These are phyloP conservation scores for Heliconius congener DNA, from an alignment of 1,140 invertebrate genomes.

Conservation along the genomic window DNA sequence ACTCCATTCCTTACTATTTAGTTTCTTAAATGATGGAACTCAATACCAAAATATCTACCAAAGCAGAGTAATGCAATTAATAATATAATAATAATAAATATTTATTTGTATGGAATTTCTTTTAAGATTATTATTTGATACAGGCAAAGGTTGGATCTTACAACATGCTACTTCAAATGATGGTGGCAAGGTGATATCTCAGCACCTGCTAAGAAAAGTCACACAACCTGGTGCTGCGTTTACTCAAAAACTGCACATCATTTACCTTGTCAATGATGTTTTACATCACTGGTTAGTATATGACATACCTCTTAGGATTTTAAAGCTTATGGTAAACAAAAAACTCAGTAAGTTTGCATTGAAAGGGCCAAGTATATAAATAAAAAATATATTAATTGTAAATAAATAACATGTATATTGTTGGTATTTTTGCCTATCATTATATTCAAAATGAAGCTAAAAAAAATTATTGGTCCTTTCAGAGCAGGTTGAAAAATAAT, in stretches of 20 bases:
- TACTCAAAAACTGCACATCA: slow-evolving; percentile 96
- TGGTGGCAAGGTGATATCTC: slow-evolving; percentile 90
- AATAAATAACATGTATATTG: no score
- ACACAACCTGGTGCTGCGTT: slow-evolving; percentile 87
- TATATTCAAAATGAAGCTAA: no score
- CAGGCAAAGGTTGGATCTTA: slow-evolving; percentile 96
- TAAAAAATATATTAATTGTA: neutral
- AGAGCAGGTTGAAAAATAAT: slow-evolving; percentile 8
- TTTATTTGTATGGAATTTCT: neutral
- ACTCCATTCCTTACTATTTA: no score
- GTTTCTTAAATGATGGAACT: no score
- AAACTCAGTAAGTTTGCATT: neutral
- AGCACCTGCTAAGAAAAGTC: slow-evolving; percentile 92
- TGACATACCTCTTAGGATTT: neutral
- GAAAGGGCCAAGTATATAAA: neutral
- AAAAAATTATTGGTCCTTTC: neutral
- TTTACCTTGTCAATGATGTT: slow-evolving; percentile 98
- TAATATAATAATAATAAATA: no score
- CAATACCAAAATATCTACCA: no score
- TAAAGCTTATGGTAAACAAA: slow-evolving; percentile 10
- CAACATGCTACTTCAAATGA: slow-evolving; percentile 88
- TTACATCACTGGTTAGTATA: slow-evolving; percentile 96
- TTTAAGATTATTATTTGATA: slow-evolving; percentile 31
- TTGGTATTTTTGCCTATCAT: no score
- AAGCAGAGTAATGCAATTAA: no score